These are phyloP conservation scores for Xanthia togata DNA, from an alignment of 2,888 invertebrate genomes.

Conservation along the genomic window DNA sequence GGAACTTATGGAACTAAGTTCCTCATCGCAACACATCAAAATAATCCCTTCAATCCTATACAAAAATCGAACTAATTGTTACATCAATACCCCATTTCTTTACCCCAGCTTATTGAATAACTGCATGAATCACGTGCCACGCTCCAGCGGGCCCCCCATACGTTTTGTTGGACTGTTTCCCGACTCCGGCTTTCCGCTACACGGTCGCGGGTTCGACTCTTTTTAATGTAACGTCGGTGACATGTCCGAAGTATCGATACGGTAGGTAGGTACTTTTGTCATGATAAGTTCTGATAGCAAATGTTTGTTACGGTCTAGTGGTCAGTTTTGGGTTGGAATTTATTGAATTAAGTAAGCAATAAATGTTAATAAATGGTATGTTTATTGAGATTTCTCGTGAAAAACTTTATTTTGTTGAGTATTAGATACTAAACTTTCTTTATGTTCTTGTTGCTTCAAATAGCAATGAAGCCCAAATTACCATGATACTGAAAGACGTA, in stretches of 20 bases:
- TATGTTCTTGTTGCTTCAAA: neutral
- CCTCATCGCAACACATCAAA: neutral
- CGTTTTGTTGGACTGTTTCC: slow-evolving; percentile 75
- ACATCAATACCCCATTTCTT: slow-evolving; percentile 56
- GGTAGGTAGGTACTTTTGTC: slow-evolving; percentile 73
- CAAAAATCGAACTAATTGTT: slow-evolving; percentile 42
- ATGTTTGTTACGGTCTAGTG: slow-evolving; percentile 59
- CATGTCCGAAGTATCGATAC: slow-evolving; percentile 68
- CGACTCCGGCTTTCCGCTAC: slow-evolving; percentile 74
- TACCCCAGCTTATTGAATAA: slow-evolving; percentile 86
- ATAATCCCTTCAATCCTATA: slow-evolving; percentile 4
- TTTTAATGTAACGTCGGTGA: slow-evolving; percentile 83
- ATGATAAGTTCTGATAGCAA: slow-evolving; percentile 73
- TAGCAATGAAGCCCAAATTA: neutral
- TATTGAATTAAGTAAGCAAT: slow-evolving; percentile 19
- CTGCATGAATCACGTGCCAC: slow-evolving; percentile 86
- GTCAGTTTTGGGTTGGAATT: slow-evolving; percentile 23
- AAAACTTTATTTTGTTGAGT: neutral
- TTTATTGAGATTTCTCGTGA: neutral
- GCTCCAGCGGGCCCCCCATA: slow-evolving; percentile 83
- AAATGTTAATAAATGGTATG: slow-evolving; percentile 1
- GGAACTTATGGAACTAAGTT: too few relatives aligned
- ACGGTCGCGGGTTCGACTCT: slow-evolving; percentile 74
- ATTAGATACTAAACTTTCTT: neutral
- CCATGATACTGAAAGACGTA: neutral